Evolutionary conservation across 2,888 invertebrate species (phyloP), one percentile per base, ranked within the genome.

Genomic region (Drosophila hamatofila): DNA sequence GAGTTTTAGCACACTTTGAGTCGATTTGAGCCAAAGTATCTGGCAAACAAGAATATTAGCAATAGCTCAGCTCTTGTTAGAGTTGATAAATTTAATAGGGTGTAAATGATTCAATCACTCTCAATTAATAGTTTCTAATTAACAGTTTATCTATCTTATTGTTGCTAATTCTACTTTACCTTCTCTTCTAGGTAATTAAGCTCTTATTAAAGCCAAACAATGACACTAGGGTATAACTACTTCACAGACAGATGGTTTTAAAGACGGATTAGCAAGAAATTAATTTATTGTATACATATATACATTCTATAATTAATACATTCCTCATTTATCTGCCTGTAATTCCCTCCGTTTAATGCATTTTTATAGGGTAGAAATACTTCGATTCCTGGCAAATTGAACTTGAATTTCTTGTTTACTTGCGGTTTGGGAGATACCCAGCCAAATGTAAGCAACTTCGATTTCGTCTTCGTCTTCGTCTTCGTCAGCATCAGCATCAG

Each of bases 361-460:
- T 27, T n/a, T 33, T 33, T 35, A 35, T 18, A 75, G 75, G 49
- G 75, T 72, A 63, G 48, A 21, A 18, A 23, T 12, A 21, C 23
- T 44, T 46, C 64, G 73, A 33, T 61, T 27, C 11, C 8, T 23
- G 7, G 6, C 41, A 35, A 52, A 6, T 35, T 23, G 23, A 21
- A 33, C 18, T 49, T 49, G 41, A 23, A 46, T 60, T 60, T 60
- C 63, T 64, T 64, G 74, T 70, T 78, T 70, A 56, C 59, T 83
- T 83, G 87, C 72, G 84, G 80, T 76, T 58, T 39, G 72, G 84
- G 87, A 72, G 76, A 67, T 84, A 70, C 84, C 82, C 75, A 72
- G 54, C 63, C 59, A 18, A 25, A 54, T 69, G 62, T 62, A 64
- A 74, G 71, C 30, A 30, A 27, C 54, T 66, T 30, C 46, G 14